A percentile compares a stretch with the other conserved stretches of the same genome.
Conservation (phyloP, 2,113 vertebrate genomes). For the Hucho hucho region DNA sequence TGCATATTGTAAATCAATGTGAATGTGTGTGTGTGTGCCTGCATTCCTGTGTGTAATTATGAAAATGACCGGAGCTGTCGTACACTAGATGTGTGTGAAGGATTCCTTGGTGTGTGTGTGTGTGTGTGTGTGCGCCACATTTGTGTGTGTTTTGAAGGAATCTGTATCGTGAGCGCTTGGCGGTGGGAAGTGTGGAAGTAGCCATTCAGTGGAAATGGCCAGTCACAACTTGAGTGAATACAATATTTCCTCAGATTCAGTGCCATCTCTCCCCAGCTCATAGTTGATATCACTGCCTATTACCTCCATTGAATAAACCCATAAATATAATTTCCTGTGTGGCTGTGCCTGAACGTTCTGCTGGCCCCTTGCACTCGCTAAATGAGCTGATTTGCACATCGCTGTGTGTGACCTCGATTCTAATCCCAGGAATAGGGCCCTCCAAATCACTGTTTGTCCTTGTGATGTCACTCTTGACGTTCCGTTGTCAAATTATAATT, state of each 20-base stretch:
- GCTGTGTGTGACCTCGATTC: conserved; percentile 30
- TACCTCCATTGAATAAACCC: conserved; percentile 40
- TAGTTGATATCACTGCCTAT: conserved; percentile 23
- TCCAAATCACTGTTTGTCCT: conserved; percentile 40
- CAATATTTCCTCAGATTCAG: conserved; percentile 33
- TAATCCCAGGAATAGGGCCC: conserved; percentile 36
- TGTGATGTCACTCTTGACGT: conserved; percentile 39
- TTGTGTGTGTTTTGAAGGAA: not conserved
- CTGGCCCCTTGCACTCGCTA: conserved; percentile 1
- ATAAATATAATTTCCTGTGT: not conserved
- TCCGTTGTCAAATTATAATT: conserved; percentile 22
- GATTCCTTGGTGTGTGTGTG: not conserved
- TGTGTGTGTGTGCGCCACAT: no score
- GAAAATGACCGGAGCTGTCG: not conserved
- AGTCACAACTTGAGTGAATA: conserved; percentile 43
- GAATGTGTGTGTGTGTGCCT: no score
- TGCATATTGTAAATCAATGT: no score
- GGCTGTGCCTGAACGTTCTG: not conserved
- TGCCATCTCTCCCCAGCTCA: conserved; percentile 11
- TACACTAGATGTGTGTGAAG: conserved; percentile 15
- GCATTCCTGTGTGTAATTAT: no score
- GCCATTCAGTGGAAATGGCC: no score
- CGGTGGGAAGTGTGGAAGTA: no score
- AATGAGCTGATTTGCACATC: conserved; percentile 53
- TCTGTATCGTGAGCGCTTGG: no score